These are phyloP conservation scores for Listronotus oregonensis DNA, from an alignment of 1,140 invertebrate species.

Conservation along the genomic window DNA sequence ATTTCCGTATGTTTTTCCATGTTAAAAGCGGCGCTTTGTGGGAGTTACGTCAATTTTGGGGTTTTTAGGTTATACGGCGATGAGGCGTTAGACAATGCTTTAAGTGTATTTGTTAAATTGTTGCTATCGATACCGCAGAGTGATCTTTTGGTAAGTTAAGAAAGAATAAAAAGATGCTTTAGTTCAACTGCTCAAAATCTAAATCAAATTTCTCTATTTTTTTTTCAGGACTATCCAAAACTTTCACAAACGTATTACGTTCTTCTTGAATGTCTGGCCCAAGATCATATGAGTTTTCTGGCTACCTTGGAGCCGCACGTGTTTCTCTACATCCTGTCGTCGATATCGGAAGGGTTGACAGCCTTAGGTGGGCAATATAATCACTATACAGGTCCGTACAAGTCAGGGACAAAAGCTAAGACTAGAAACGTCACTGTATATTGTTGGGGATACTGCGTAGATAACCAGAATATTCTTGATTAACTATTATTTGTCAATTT, in stretches of 20 bases:
- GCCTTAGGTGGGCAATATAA: conserved; percentile 84
- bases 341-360: conserved; percentile 93
- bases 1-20: conserved; percentile 98
- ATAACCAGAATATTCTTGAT: too few relatives aligned
- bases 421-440: not conserved
- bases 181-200: too few relatives aligned
- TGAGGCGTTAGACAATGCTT: conserved; percentile 91
- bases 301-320: conserved; percentile 93
- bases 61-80: conserved; percentile 97
- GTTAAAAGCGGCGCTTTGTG: conserved; percentile 93
- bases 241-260: conserved; percentile 97
- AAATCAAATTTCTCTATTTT: too few relatives aligned
- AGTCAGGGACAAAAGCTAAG: conserved; percentile 55
- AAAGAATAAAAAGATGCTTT: not conserved
- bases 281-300: conserved; percentile 96
- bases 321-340: conserved; percentile 94
- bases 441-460: too few relatives aligned
- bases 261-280: conserved; percentile 90
- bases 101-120: conserved; percentile 95
- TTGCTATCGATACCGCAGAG: conserved; percentile 92
- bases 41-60: conserved; percentile 97
- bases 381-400: conserved; percentile 67
- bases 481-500: too few relatives aligned
- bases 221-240: conserved; percentile 92
- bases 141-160: conserved; percentile 85